Percentiles rank a stretch among this genome's conserved stretches.
Conservation (phyloP, 2,113 vertebrate genomes). For the Scomber colias region DNA sequence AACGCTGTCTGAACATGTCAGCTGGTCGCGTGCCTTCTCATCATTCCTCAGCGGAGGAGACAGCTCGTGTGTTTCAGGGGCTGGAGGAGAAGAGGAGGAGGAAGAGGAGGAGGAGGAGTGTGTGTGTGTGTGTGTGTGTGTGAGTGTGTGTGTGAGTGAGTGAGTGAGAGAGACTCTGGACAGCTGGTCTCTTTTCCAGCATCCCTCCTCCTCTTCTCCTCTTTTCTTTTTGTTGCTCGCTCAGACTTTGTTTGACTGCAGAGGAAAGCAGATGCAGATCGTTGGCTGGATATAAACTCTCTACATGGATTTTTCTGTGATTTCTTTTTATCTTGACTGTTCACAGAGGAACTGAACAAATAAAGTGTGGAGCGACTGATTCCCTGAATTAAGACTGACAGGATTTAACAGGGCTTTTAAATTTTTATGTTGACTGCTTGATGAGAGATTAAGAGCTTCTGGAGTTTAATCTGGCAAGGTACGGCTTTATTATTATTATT, state of each 20-base stretch:
- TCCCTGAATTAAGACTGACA: no score
- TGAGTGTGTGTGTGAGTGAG: not conserved
- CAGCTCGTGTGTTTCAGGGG: not conserved
- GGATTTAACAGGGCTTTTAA: no score
- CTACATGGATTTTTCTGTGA: not conserved
- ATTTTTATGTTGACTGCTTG: not conserved
- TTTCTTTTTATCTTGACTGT: no score
- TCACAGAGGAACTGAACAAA: not conserved
- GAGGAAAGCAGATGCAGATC: not conserved
- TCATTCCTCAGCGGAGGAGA: slow-evolving; percentile 8
- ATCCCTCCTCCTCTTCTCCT: slow-evolving; percentile 19
- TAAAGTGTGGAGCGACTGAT: not conserved
- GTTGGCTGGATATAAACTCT: not conserved
- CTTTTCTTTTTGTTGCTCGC: not conserved
- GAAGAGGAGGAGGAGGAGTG: not conserved
- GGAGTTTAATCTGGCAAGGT: not conserved
- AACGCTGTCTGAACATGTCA: slow-evolving; percentile 38
- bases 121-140: not conserved
- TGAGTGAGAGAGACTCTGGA: not conserved
- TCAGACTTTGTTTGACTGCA: slow-evolving; percentile 9
- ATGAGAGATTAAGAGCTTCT: not conserved
- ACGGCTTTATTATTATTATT: not conserved
- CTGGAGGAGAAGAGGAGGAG: not conserved
- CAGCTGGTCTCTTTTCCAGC: slow-evolving; percentile 50
- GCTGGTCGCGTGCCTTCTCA: slow-evolving; percentile 9